These are phyloP conservation scores for Gobio occitaniae DNA, from an alignment of 2,797 vertebrate genomes.

Conservation along the genomic window DNA sequence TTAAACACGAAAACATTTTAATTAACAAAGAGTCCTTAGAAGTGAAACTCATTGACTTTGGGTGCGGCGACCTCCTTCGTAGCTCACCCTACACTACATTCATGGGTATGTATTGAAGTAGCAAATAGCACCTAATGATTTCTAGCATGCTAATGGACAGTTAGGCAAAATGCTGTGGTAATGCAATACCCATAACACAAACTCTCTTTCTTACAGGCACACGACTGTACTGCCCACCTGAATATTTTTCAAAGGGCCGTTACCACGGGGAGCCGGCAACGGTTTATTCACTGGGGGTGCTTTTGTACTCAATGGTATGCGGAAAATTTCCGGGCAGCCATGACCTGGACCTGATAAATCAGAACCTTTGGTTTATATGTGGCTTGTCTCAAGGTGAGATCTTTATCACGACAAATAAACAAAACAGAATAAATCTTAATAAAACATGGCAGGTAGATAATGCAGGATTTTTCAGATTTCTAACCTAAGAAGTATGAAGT, in stretches of 20 bases:
- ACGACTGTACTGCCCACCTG: neutral
- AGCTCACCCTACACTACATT: neutral
- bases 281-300: neutral
- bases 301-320: neutral
- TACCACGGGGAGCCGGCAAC: neutral
- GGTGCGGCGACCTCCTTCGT: neutral
- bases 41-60: conserved; percentile 25
- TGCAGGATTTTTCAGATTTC: neutral
- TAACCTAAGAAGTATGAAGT: neutral
- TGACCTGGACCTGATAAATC: neutral
- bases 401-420: neutral
- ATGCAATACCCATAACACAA: neutral
- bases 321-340: neutral
- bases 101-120: neutral
- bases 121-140: neutral
- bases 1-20: neutral
- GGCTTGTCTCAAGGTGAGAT: neutral
- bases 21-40: conserved; percentile 5
- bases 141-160: neutral
- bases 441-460: too few relatives aligned
- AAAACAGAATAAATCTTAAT: too few relatives aligned
- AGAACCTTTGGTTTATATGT: neutral
- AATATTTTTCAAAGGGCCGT: neutral
- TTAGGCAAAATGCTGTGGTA: neutral
- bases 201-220: neutral